These are phyloP conservation scores for Cassiopea xamachana DNA, from an alignment of 30 jellyfish, hydroid and myxozoan species.

Conservation along the genomic window DNA sequence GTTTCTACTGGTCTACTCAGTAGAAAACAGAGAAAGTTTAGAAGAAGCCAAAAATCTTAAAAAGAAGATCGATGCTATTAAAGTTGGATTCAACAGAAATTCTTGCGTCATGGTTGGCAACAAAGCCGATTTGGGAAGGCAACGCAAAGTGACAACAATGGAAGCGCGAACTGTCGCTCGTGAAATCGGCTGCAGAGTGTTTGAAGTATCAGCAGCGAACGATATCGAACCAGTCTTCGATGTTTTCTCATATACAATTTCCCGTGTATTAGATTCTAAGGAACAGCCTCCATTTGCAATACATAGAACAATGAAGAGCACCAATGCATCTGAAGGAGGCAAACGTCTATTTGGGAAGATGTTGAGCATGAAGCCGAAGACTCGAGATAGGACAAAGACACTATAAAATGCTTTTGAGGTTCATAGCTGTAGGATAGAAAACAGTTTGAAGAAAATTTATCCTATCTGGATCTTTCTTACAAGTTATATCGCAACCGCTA, in stretches of 20 bases:
- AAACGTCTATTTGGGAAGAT: slow-evolving; percentile 58
- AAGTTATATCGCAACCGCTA: no score
- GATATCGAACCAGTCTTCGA: slow-evolving; percentile 73
- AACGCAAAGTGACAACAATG: slow-evolving; percentile 71
- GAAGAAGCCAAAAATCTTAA: slow-evolving; percentile 56
- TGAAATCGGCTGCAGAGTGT: slow-evolving; percentile 66
- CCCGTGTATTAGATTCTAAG: slow-evolving; percentile 66
- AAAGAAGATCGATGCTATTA: slow-evolving; percentile 54
- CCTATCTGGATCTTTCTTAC: neutral
- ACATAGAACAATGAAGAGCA: slow-evolving; percentile 38
- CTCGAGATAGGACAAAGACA: slow-evolving; percentile 72
- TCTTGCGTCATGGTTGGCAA: slow-evolving; percentile 73
- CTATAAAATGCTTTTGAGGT: slow-evolving; percentile 11
- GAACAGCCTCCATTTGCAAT: slow-evolving; percentile 40
- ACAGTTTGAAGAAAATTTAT: no score
- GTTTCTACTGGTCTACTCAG: slow-evolving; percentile 67
- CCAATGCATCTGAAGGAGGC: slow-evolving; percentile 45
- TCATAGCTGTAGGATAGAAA: no score
- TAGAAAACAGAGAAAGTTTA: slow-evolving; percentile 65
- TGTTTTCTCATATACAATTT: slow-evolving; percentile 57
- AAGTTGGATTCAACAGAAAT: slow-evolving; percentile 44
- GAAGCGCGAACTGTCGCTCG: slow-evolving; percentile 77
- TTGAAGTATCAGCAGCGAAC: slow-evolving; percentile 74
- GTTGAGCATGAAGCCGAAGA: slow-evolving; percentile 62
- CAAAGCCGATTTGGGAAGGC: slow-evolving; percentile 68